Conservation (phyloP, 2,888 invertebrate genomes). For the Rosalia funebris region DNA sequence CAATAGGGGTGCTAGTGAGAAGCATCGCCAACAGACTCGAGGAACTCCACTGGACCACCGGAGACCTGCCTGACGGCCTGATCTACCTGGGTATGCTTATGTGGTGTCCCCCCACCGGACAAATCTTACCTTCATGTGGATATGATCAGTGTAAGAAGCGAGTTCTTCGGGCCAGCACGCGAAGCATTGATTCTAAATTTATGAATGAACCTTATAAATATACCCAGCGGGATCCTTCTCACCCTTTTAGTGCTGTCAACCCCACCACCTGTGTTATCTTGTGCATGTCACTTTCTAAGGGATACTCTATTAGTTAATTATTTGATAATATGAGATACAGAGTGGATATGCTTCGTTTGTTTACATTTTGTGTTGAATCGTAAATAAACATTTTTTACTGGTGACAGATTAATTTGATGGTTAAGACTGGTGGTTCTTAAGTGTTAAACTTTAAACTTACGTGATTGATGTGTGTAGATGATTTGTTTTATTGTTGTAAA, state of each 20-base stretch:
- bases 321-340: not conserved
- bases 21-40: conserved; percentile 33
- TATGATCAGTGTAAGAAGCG: conserved; percentile 65
- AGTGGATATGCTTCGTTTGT: conserved; percentile 17
- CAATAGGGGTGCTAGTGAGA: conserved; percentile 29
- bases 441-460: conserved; percentile 19
- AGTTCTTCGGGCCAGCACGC: conserved; percentile 64
- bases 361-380: conserved; percentile 9
- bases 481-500: conserved; percentile 16
- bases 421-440: conserved; percentile 14
- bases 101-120: conserved; percentile 61
- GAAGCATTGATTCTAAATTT: conserved; percentile 46
- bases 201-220: conserved; percentile 47
- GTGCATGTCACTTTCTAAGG: conserved; percentile 17
- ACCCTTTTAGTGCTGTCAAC: conserved; percentile 29
- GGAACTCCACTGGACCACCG: conserved; percentile 45
- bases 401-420: not conserved
- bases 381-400: conserved; percentile 15
- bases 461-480: conserved; percentile 21
- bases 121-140: conserved; percentile 64
- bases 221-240: conserved; percentile 13
- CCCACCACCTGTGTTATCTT: conserved; percentile 19
- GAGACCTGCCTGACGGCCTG: conserved; percentile 57
- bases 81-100: conserved; percentile 61
- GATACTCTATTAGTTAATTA: conserved; percentile 11